phyloP scores from a whole-genome alignment of 2,113 vertebrate genomes.

The Lathamus discolor region DNA sequence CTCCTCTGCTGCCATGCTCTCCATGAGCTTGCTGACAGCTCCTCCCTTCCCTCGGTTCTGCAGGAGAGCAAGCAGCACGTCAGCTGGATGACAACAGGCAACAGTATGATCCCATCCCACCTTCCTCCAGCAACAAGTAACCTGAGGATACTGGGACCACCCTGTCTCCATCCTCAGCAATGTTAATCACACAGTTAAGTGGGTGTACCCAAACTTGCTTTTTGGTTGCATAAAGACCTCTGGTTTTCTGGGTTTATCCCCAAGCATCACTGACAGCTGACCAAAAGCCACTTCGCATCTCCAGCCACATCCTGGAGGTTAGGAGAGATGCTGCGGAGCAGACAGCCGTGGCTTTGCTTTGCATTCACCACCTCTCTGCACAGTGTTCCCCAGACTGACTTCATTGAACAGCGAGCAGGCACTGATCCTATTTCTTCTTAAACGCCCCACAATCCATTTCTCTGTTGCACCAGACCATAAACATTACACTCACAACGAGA shows the following conservation, averaged over 20 bases:
- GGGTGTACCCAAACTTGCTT: neutral
- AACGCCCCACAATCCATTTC: neutral
- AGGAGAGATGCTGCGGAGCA: neutral
- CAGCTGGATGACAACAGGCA: slow-evolving; percentile 8
- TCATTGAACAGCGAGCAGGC: neutral
- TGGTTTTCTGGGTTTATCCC: neutral
- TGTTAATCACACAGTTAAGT: neutral
- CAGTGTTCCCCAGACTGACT: neutral
- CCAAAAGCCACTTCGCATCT: neutral
- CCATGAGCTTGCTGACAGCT: slow-evolving; percentile 96
- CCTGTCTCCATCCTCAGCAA: neutral
- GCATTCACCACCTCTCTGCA: neutral
- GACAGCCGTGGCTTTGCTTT: neutral
- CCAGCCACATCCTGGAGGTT: neutral
- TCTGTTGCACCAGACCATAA: neutral
- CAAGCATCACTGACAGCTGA: neutral
- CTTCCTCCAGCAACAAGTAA: neutral
- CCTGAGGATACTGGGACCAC: neutral
- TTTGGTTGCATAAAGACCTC: neutral
- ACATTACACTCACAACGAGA: neutral
- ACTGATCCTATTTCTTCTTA: neutral
- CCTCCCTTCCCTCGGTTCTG: slow-evolving; percentile 87
- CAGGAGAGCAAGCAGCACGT: neutral
- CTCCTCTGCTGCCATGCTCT: slow-evolving; percentile 97
- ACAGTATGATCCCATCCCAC: neutral